Conservation (phyloP, 2,113 vertebrate species). For the Gnathonemus longibarbis region DNA sequence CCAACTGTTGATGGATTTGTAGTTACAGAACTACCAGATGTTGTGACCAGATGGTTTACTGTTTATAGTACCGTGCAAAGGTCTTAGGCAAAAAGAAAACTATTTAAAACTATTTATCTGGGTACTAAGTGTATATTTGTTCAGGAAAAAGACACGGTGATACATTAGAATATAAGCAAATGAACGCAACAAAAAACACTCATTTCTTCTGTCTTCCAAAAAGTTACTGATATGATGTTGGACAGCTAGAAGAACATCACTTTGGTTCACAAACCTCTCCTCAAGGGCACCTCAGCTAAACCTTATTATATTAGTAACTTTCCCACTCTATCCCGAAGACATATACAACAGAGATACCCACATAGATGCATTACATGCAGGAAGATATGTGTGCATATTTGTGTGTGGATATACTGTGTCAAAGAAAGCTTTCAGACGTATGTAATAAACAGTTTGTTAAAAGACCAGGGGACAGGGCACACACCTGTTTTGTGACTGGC, state of each 20-base stretch:
- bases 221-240: background rate
- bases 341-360: background rate
- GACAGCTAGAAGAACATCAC: background rate
- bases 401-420: background rate
- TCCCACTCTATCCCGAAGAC: background rate
- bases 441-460: background rate
- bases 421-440: background rate
- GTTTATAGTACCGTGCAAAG: background rate
- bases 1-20: background rate
- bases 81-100: background rate
- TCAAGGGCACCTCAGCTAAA: background rate
- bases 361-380: background rate
- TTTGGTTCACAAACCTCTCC: background rate
- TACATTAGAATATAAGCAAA: background rate
- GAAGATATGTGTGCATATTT: background rate
- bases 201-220: background rate
- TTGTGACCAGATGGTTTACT: background rate
- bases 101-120: background rate
- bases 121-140: background rate
- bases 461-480: background rate
- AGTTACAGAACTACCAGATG: background rate
- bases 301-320: background rate
- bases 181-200: background rate
- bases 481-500: slow-evolving; percentile 1
- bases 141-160: background rate